phyloP scores from a whole-genome alignment of 2,797 vertebrate genomes.

The Amblyraja radiata region DNA sequence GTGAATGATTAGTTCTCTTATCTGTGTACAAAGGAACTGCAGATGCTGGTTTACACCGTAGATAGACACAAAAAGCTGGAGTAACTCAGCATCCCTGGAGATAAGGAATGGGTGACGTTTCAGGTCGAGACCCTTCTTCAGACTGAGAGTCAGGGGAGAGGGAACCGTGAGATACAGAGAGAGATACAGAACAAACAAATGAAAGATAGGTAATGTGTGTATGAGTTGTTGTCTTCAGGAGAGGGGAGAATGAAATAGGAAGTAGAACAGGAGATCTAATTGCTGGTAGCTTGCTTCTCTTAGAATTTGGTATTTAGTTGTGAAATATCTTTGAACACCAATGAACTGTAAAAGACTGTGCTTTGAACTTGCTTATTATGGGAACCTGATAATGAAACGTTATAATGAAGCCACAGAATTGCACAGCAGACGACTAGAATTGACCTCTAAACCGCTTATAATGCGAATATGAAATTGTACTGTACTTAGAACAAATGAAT shows the following conservation, averaged over 20 bases:
- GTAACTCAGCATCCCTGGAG: no score
- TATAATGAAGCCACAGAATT: not conserved
- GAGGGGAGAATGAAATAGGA: not conserved
- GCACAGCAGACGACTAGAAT: not conserved
- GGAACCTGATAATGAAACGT: constrained; percentile 11
- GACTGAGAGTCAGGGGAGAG: no score
- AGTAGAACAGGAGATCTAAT: not conserved
- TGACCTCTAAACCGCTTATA: constrained; percentile 14
- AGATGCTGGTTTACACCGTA: no score
- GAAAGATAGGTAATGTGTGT: no score
- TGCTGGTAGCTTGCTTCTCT: not conserved
- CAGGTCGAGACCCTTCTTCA: no score
- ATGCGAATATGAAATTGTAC: not conserved
- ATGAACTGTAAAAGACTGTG: constrained; percentile 9
- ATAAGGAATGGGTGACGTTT: no score
- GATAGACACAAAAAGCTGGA: no score
- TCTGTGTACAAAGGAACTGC: not conserved
- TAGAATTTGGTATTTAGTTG: not conserved
- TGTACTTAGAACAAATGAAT: no score
- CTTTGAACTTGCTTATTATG: constrained; percentile 24
- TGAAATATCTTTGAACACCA: constrained; percentile 15
- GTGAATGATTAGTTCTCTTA: not conserved
- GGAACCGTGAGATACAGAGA: no score
- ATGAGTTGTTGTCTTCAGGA: not conserved
- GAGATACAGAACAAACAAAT: no score